Evolutionary conservation across 2,113 vertebrate species (phyloP), one percentile per base, ranked within the genome.

Genomic region (Procavia capensis): DNA sequence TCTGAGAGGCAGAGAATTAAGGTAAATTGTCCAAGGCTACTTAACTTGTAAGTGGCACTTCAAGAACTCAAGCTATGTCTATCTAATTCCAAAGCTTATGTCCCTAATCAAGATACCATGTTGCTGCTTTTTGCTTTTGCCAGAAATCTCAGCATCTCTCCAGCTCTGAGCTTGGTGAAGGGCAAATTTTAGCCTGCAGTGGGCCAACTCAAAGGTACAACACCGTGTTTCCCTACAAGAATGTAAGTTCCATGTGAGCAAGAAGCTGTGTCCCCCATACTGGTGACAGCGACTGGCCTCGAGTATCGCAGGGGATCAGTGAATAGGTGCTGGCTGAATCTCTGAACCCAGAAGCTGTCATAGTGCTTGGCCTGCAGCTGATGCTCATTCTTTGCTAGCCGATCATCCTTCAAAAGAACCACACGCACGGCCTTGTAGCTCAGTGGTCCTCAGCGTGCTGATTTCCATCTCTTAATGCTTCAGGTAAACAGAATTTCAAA

Each of bases 401-500:
- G 41, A 17, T 24, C 24, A 5, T 47, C 54, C 79, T 83, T 64
- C 57, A 7, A 27, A 41, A 45, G 2, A 41, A 25, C 61, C 11
- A 14, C 9, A 27, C 19, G 36, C 14, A 16, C 9, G 36, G 70
- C 82, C 64, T 25, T 47, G 41, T 36, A 45, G 78, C 39, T 85
- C 59, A 14, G 17, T 34, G 64, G 22, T 79, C 74, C 41, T 88
- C 66, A 41, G 3, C 31, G 8, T 81, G 70, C 72, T 91, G 47
- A 83, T 11, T 24, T 59, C 22, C 64, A 92, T 47, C 63, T 59
- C 70, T 94, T 92, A 66, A 19, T 95, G 61, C 13, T 87, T 7
- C 74, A 82, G 19, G 36, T 92, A 95, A 90, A 64, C 6, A 9
- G 86, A 70, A 90, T 92, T 85, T 95, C 78, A 57, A 76, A 70